phyloP scores from a whole-genome alignment of 2,888 invertebrate species.

The Anthrax anthrax region DNA sequence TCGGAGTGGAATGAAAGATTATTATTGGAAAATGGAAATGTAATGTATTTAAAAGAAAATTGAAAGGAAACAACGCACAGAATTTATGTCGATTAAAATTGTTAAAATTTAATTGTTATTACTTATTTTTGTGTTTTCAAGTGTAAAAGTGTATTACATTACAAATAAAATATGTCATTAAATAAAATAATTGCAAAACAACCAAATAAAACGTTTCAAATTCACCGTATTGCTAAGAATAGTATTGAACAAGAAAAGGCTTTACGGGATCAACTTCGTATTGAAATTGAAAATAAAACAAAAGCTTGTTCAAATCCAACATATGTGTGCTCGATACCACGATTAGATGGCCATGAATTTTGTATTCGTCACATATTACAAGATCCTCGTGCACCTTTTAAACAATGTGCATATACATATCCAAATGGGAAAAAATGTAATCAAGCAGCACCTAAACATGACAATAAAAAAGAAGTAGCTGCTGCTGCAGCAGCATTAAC shows the following conservation, averaged over 20 bases:
- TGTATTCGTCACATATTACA: slow-evolving; percentile 73
- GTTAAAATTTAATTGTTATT: too few relatives aligned
- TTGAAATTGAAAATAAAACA: slow-evolving; percentile 46
- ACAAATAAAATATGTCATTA: not conserved
- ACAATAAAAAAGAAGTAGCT: slow-evolving; percentile 55
- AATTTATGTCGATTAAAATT: too few relatives aligned
- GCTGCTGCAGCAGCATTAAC: slow-evolving; percentile 31
- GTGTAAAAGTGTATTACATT: too few relatives aligned
- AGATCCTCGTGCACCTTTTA: slow-evolving; percentile 71
- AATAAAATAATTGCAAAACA: slow-evolving; percentile 11
- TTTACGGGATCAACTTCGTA: slow-evolving; percentile 40
- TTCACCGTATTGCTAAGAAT: slow-evolving; percentile 36
- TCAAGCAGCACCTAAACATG: slow-evolving; percentile 60
- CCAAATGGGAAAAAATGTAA: slow-evolving; percentile 58
- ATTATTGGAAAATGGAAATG: too few relatives aligned
- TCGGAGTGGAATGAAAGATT: too few relatives aligned
- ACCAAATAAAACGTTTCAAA: slow-evolving; percentile 11
- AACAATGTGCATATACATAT: slow-evolving; percentile 60
- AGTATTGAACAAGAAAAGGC: slow-evolving; percentile 26
- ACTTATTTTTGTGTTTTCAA: too few relatives aligned
- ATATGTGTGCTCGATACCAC: slow-evolving; percentile 51
- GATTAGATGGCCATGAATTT: slow-evolving; percentile 57
- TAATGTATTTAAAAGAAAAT: too few relatives aligned
- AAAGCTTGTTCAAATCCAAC: slow-evolving; percentile 46
- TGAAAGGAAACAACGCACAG: too few relatives aligned